phyloP scores from a whole-genome alignment of 2,888 invertebrate genomes.

The Acanthosepion lycidas region DNA sequence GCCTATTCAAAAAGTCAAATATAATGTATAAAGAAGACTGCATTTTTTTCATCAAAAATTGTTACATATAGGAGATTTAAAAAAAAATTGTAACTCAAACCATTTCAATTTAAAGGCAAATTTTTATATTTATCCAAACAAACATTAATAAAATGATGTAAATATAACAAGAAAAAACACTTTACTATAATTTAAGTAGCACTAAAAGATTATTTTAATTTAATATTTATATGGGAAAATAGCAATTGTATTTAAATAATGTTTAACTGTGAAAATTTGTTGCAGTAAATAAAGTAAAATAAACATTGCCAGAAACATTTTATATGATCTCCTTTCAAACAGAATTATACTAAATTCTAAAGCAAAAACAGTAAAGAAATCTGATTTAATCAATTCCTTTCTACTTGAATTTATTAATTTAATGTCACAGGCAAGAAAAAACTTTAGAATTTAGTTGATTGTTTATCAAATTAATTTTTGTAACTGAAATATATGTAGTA shows the following conservation, averaged over 20 bases:
- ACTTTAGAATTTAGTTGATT: neutral
- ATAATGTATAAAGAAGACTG: neutral
- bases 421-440: neutral
- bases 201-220: too few species aligned
- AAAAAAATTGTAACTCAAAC: neutral
- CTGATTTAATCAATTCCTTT: neutral
- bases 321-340: neutral
- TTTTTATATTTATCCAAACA: neutral
- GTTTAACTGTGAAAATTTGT: neutral
- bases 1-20: neutral
- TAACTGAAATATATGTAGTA: neutral
- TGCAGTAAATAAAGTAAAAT: neutral
- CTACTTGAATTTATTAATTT: neutral
- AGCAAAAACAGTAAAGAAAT: neutral
- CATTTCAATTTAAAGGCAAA: neutral
- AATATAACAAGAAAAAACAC: neutral
- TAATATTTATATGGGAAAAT: too few species aligned
- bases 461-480: neutral
- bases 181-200: too few species aligned
- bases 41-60: neutral
- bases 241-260: neutral
- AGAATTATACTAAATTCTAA: neutral
- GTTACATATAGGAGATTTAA: neutral
- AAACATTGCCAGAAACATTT: neutral
- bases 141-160: neutral